phyloP scores from a whole-genome alignment of 2,888 invertebrate species.

The Tetranychus truncatus region DNA sequence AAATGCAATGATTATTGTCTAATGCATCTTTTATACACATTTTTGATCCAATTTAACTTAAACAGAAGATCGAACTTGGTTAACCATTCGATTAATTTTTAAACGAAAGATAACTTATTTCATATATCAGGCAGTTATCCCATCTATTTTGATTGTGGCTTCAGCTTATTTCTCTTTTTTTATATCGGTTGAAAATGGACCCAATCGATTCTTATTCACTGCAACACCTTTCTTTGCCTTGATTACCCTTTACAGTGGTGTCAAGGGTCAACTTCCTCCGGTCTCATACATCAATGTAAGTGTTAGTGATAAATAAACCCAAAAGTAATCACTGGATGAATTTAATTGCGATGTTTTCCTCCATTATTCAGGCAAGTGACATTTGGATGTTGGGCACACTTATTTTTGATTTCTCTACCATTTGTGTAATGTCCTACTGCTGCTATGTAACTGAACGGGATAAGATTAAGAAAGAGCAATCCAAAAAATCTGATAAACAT shows the following conservation, averaged over 20 bases:
- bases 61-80: not conserved
- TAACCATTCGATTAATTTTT: not conserved
- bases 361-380: not conserved
- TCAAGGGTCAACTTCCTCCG: not conserved
- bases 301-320: not conserved
- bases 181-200: slow-evolving; percentile 10
- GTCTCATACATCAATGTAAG: slow-evolving; percentile 6
- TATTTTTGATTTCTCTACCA: slow-evolving; percentile 2
- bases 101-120: slow-evolving; percentile 1
- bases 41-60: not conserved
- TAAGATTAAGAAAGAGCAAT: not conserved
- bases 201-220: slow-evolving; percentile 5
- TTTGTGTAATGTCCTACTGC: not conserved
- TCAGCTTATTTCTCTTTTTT: slow-evolving; percentile 5
- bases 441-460: not conserved
- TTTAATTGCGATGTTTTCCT: not conserved
- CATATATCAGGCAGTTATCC: slow-evolving; percentile 2
- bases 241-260: slow-evolving; percentile 1
- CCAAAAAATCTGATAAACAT: not conserved
- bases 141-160: not conserved
- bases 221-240: not conserved
- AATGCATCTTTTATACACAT: not conserved
- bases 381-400: slow-evolving; percentile 10
- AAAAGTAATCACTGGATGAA: too few relatives aligned
- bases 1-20: not conserved